phyloP scores from a whole-genome alignment of 2,113 vertebrate species.

The Melanerpes aurifrons region DNA sequence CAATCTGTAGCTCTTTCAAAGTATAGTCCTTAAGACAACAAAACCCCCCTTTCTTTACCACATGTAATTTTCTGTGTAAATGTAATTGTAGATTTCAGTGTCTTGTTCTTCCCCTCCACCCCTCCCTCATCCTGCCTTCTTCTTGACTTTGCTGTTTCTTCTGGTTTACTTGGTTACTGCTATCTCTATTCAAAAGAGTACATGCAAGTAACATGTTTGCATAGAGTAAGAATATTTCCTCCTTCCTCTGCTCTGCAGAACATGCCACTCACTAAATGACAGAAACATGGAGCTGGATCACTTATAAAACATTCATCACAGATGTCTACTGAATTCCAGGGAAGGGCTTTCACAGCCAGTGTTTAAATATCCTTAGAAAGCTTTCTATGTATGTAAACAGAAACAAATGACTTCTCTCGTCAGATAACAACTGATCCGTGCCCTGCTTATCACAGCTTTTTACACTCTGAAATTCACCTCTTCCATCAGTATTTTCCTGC shows the following conservation, averaged over 20 bases:
- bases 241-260: neutral
- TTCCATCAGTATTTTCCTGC: neutral
- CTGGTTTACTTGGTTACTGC: constrained; percentile 1
- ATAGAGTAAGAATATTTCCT: constrained; percentile 27
- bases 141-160: neutral
- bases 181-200: neutral
- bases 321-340: neutral
- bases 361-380: neutral
- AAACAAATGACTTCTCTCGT: neutral
- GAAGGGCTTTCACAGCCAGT: neutral
- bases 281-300: neutral
- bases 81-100: neutral
- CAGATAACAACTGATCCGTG: neutral
- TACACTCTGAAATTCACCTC: neutral
- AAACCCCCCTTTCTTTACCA: neutral
- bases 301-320: neutral
- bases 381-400: neutral
- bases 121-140: neutral
- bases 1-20: neutral
- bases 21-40: neutral
- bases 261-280: neutral
- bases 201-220: constrained; percentile 12
- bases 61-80: neutral
- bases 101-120: neutral
- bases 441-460: neutral